Evolutionary conservation across 2,797 vertebrate species (phyloP).

Genomic region (Xenops minutus): DNA sequence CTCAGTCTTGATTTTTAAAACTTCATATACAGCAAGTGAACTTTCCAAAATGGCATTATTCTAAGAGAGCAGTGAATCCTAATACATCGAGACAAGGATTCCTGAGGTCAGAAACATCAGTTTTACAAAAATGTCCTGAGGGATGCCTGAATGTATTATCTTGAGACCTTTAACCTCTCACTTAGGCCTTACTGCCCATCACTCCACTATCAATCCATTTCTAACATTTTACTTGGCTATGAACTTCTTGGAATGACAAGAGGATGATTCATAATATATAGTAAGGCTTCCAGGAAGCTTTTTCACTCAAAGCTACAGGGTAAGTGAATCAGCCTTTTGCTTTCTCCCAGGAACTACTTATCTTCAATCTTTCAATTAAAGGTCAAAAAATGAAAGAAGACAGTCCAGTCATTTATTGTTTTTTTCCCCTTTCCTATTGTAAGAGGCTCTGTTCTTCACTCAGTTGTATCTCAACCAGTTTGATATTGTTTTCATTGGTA

Average conservation of each 20-base stretch:
- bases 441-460: constrained; percentile 39
- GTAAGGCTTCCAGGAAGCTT: constrained; percentile 71
- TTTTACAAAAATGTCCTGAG: constrained; percentile 61
- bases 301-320: constrained; percentile 71
- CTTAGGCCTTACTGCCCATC: constrained; percentile 60
- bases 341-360: constrained; percentile 77
- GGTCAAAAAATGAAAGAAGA: constrained; percentile 76
- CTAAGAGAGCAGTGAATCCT: constrained; percentile 64
- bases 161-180: constrained; percentile 67
- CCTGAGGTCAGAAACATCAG: constrained; percentile 67
- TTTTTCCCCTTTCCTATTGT: background rate
- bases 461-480: constrained; percentile 13
- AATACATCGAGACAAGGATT: constrained; percentile 50
- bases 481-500: constrained; percentile 36
- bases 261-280: constrained; percentile 74
- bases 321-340: constrained; percentile 78
- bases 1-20: constrained; percentile 6
- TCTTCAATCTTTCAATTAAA: constrained; percentile 83
- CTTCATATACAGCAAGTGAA: constrained; percentile 33
- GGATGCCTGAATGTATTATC: constrained; percentile 68
- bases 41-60: constrained; percentile 67
- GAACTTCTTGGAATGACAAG: constrained; percentile 76
- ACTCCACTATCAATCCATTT: constrained; percentile 69
- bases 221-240: constrained; percentile 72
- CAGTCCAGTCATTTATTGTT: constrained; percentile 58